Evolutionary conservation across 2,113 vertebrate species (phyloP), one percentile per base, ranked within the genome.

Genomic region (Lophura nycthemera): DNA sequence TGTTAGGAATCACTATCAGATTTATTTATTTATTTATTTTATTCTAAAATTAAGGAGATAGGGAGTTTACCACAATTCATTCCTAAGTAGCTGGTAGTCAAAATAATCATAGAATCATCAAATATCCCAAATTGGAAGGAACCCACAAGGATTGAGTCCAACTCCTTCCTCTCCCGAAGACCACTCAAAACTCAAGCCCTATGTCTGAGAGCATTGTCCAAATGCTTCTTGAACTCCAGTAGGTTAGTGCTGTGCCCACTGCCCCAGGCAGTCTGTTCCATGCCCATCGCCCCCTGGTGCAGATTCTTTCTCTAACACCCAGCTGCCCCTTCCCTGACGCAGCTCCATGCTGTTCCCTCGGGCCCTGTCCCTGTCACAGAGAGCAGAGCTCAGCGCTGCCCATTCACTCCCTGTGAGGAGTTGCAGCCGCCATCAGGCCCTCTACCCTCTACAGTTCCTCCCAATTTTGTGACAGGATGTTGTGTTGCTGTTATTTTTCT

Each of bases 291-390:
- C n/a, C n/a, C 36, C n/a, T 60, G 13, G 13, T 60, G 59, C 8
- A 60, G n/a, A 24, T 4, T 8, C n/a, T 60, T 8, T 36, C 8
- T 21, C 59, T 13, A 36, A 24, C 21, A 1, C 20, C 59, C n/a
- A 60, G 8, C n/a, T 24, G 59, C 21, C 8, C 12, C n/a, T 60
- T 13, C 13, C 20, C 59, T 36, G 21, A 10, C 8, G 6, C 13
- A 36, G 13, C n/a, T 60, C 21, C 13, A 24, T 14, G 12, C 21
- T 1, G 3, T 36, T 24, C n/a, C n/a, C 13, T 36, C 13, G 0
- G 21, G 13, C 34, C 13, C 59, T 36, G n/a, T 36, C 8, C 2
- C n/a, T 60, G 59, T 36, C 59, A 22, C n/a, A 60, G n/a, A 36
- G 21, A 34, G 20, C 3, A 60, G n/a, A 60, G 21, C 20, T 36